Evolutionary conservation across 2,113 vertebrate species (phyloP).

Genomic region (Vireo altiloquus): DNA sequence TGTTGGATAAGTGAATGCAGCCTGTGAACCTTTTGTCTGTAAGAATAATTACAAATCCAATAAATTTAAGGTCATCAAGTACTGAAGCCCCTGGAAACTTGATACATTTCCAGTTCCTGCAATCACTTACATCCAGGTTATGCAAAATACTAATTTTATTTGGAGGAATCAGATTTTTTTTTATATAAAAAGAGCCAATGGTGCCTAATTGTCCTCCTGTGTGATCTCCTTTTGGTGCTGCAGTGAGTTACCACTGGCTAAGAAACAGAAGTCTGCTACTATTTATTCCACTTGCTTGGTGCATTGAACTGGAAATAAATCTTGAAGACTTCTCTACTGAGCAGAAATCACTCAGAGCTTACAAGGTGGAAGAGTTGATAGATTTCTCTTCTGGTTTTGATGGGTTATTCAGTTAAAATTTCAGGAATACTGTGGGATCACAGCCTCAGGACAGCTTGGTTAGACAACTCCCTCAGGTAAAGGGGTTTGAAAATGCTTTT

Average conservation of each 20-base stretch:
- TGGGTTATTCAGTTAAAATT: background rate
- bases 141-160: background rate
- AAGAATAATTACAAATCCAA: background rate
- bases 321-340: background rate
- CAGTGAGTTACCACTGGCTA: background rate
- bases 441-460: background rate
- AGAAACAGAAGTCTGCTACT: background rate
- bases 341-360: background rate
- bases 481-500: background rate
- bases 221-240: background rate
- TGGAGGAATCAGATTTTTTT: background rate
- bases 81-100: background rate
- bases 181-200: fast-evolving
- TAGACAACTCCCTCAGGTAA: background rate
- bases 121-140: background rate
- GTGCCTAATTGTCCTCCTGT: background rate
- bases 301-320: background rate
- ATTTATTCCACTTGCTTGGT: background rate
- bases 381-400: background rate
- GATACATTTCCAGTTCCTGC: background rate
- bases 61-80: background rate
- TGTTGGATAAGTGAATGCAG: background rate
- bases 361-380: background rate
- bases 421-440: background rate
- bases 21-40: background rate